These are phyloP conservation scores for Xiphophorus maculatus DNA, from an alignment of 2,113 vertebrate species.

Conservation along the genomic window DNA sequence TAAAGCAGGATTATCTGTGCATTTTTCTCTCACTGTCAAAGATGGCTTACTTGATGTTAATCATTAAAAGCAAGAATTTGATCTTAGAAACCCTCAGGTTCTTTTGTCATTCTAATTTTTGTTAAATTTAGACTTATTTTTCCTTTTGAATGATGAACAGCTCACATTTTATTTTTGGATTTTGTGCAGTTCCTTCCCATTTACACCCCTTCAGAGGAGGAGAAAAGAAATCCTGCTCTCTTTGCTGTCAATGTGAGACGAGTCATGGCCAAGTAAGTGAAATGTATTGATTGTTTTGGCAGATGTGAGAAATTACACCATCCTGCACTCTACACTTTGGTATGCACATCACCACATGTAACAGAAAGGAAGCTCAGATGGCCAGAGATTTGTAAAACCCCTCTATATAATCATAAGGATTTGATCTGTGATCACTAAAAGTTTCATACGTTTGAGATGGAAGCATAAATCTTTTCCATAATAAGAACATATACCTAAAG, in stretches of 20 bases:
- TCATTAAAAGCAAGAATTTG: too few species aligned
- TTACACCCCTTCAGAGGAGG: slow-evolving; percentile 93
- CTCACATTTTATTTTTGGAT: not conserved
- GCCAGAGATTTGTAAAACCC: not conserved
- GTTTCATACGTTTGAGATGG: not conserved
- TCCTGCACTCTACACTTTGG: not conserved
- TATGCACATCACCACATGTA: not conserved
- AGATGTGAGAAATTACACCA: not conserved
- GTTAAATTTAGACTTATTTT: not conserved
- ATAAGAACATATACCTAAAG: not conserved
- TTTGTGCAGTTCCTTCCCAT: slow-evolving; percentile 89
- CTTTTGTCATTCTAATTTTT: not conserved
- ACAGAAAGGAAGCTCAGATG: not conserved
- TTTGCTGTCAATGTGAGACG: slow-evolving; percentile 92
- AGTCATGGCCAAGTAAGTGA: slow-evolving; percentile 89
- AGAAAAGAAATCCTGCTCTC: slow-evolving; percentile 89
- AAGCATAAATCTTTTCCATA: not conserved
- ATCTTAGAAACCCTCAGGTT: too few species aligned
- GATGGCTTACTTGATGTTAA: not conserved
- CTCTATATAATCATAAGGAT: not conserved
- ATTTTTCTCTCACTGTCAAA: not conserved
- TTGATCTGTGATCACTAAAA: not conserved
- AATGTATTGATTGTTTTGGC: not conserved
- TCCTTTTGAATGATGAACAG: not conserved
- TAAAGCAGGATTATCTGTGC: not conserved